Evolutionary conservation across 2,797 vertebrate genomes (phyloP).

Genomic region (Microctenopoma steveboyesi): DNA sequence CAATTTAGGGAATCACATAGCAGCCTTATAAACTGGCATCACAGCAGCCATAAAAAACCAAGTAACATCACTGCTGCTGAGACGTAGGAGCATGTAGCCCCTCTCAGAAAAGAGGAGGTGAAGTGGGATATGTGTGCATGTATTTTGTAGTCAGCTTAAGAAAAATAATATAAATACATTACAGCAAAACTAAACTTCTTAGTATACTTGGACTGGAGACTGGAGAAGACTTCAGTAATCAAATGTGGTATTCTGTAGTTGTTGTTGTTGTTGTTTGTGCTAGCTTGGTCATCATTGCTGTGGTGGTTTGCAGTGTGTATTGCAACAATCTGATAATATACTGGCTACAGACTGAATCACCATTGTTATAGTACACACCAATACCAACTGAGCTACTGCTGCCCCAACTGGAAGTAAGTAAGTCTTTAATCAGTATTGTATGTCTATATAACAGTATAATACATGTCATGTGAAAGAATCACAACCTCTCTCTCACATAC

Average conservation of each 20-base stretch:
- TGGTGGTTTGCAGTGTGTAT: background rate
- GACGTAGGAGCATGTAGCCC: conserved; percentile 30
- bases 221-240: background rate
- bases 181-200: background rate
- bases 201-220: background rate
- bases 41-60: conserved; percentile 61
- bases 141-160: too few species aligned
- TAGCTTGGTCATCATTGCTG: background rate
- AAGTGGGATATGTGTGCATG: background rate
- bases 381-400: background rate
- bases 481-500: background rate
- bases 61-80: conserved; percentile 56
- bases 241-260: background rate
- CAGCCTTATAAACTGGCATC: conserved; percentile 65
- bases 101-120: conserved; percentile 29
- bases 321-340: background rate
- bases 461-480: background rate
- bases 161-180: background rate
- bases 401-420: background rate
- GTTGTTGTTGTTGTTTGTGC: background rate
- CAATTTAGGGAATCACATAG: conserved; percentile 64
- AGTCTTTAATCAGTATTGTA: conserved; percentile 10
- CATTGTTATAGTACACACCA: background rate
- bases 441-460: background rate
- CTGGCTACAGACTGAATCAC: background rate